Percentiles rank a stretch among this genome's conserved stretches.
Conservation (phyloP, 2,797 vertebrate species). For the Coregonus ussuriensis region DNA sequence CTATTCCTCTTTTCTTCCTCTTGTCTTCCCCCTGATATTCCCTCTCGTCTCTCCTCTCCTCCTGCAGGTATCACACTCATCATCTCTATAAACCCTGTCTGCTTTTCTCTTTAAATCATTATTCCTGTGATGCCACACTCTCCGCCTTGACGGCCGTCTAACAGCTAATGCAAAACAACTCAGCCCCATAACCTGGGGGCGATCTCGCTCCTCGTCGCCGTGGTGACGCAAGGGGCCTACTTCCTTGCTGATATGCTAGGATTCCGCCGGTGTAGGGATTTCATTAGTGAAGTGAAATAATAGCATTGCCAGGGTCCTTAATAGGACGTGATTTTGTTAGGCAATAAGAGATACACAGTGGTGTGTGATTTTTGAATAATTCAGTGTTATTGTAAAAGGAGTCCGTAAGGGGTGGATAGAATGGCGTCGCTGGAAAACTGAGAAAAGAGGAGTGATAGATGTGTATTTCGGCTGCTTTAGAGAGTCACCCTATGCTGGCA, state of each 20-base stretch:
- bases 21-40: background rate
- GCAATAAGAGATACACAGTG: conserved; percentile 69
- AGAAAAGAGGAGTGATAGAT: conserved; percentile 38
- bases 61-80: conserved; percentile 7
- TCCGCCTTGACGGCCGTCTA: conserved; percentile 10
- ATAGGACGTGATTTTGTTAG: conserved; percentile 73
- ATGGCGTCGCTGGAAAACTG: conserved; percentile 14
- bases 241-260: background rate
- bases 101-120: conserved; percentile 29
- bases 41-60: too few species aligned
- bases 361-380: conserved; percentile 71
- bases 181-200: conserved; percentile 35
- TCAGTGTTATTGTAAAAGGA: conserved; percentile 60
- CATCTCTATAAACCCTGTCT: conserved; percentile 38
- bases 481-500: conserved; percentile 46
- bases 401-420: conserved; percentile 28
- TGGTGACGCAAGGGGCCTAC: conserved; percentile 3
- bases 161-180: conserved; percentile 41
- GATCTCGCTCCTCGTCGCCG: conserved; percentile 25
- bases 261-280: background rate
- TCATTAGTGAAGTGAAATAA: conserved; percentile 38
- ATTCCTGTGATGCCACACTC: conserved; percentile 29
- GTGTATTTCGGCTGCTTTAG: conserved; percentile 40
- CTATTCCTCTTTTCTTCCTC: background rate
- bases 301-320: conserved; percentile 46